Base-by-base conservation (phyloP, 2,888 invertebrate species). In the Drosophila paranaensis region DNA sequence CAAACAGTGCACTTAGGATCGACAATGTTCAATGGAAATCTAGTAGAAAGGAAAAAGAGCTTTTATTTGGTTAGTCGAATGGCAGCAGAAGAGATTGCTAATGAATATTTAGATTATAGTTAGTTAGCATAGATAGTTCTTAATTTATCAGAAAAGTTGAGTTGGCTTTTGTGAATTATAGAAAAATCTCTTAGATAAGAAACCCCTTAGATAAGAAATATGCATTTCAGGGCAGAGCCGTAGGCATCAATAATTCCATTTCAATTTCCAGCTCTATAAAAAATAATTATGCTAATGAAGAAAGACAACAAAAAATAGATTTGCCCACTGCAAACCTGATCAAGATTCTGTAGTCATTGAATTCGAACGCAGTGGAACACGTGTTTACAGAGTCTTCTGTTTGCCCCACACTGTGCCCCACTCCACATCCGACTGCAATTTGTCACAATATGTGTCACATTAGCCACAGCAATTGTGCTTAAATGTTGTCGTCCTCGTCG, bases 381-480 rank as follows among this genome's bases (percentile, higher is more conserved):
- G 79, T 84, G 81, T 85, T 87, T 76, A 77, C 75, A 64, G 67
- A 77, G 65, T 60, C 67, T 46, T 35, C 67, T 62, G 53, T 56
- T 20, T 25, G 50, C n/a, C 30, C 57, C 57, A 45, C 2, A 0
- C 57, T 35, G 20, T 27, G 16, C 2, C 25, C 27, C 60, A 54
- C 37, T 66, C 45, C 13, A 25, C 20, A 67, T 68, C 71, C 90
- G 88, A 77, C 83, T 90, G 91, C 90, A 91, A 93, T 93, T 93
- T 93, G 93, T 92, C 92, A 92, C 92, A 93, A 93, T 93, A 92
- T 93, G 92, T 92, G 92, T 93, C 92, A 92, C 91, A 93, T 93
- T 93, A 92, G 91, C 79, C 87, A 91, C 90, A 90, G 91, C 91
- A 90, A 92, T 92, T 92, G 90, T 84, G 78, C 84, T 90, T 85